Evolutionary conservation across 2,888 invertebrate genomes (phyloP).

Genomic region (Aricia artaxerxes): DNA sequence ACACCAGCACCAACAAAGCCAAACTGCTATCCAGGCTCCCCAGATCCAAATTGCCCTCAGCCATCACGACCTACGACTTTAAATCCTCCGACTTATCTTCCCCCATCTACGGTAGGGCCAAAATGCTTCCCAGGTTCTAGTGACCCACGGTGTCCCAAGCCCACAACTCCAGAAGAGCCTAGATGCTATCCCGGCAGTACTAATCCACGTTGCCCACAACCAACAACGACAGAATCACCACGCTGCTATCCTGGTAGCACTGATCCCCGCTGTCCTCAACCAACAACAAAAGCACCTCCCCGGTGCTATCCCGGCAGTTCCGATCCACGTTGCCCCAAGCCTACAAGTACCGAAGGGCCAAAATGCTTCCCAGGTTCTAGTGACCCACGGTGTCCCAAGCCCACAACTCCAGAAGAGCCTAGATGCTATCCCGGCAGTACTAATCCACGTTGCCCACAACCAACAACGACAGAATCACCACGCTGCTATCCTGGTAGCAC

Average conservation of each 20-base stretch:
- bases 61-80: conserved; percentile 37
- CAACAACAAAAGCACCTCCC: conserved; percentile 43
- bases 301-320: conserved; percentile 51
- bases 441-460: too few relatives aligned
- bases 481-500: too few relatives aligned
- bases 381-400: too few relatives aligned
- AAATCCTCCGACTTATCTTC: too few relatives aligned
- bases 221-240: conserved; percentile 30
- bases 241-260: conserved; percentile 46
- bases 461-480: too few relatives aligned
- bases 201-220: conserved; percentile 37
- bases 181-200: conserved; percentile 30
- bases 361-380: conserved; percentile 31
- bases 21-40: conserved; percentile 50
- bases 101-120: conserved; percentile 30
- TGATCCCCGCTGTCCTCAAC: conserved; percentile 44
- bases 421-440: too few relatives aligned
- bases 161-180: conserved; percentile 37
- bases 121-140: conserved; percentile 45
- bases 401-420: too few relatives aligned
- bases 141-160: conserved; percentile 45
- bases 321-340: conserved; percentile 57
- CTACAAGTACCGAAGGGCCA: conserved; percentile 36
- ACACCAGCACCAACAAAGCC: conserved; percentile 43
- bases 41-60: conserved; percentile 57